Base-by-base conservation (phyloP, 2,797 vertebrate genomes). In the Furcifer pardalis region DNA sequence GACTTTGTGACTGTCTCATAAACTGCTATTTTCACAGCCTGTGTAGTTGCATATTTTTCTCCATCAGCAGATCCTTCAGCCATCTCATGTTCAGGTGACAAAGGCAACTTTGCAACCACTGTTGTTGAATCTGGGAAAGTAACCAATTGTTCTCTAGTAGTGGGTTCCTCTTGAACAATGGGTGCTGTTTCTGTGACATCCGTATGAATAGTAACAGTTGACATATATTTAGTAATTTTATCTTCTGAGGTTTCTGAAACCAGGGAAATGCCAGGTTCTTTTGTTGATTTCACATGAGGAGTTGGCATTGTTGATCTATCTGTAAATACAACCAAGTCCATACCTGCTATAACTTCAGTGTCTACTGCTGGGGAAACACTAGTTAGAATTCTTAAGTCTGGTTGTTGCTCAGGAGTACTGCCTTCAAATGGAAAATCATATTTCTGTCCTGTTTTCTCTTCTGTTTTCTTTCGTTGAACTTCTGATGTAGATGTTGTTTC, bases 161-260 rank as follows among this genome's bases (percentile, higher is more conserved):
- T 75, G 62, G 79, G 7, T 52, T 90, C 89, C 68, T 93, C 87
- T 35, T 49, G 84, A 71, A 84, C 87, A 82, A 73, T 32, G 79
- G 63, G 82, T 37, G 81, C 84, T 88, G 85, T 85, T 90, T 87
- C 91, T 82, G 56, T 62, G 82, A 71, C 83, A 89, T 91, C 85
- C 78, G 90, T 79, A 86, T 84, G 92, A 87, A 90, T 60, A 25
- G 92, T 52, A 85, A 77, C 77, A 89, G 84, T 88, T 84, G 89
- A 84, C 7, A 85, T 46, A 30, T 90, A 89, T 92, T 91, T 60
- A 84, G 91, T 89, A 68, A 90, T 78, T 85, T 92, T 89, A 86
- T 84, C 90, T 73, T 91, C 93, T 88, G 89, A 32, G 78, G 91
- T 86, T 84, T 86, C 73, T 80, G 92, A 88, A 87, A 94, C 71